phyloP scores from a whole-genome alignment of 1,140 invertebrate species.

The Camponotus floridanus region DNA sequence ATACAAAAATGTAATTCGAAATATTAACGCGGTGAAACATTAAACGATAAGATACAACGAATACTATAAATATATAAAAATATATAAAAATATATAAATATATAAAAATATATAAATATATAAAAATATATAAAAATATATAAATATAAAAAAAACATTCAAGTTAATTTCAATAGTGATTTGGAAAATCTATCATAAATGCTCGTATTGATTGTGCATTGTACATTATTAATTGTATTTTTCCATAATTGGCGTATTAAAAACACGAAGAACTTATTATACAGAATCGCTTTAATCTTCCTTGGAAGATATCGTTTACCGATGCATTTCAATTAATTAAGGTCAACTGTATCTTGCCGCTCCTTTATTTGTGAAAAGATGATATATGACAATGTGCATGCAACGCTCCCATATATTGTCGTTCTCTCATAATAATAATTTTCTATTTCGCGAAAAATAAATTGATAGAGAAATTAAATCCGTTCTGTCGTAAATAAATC shows the following conservation, averaged over 20 bases:
- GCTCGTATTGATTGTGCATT: not conserved
- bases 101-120: too few relatives aligned
- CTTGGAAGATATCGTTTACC: slow-evolving; percentile 15
- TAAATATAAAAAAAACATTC: not conserved
- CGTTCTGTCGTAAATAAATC: not conserved
- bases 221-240: not conserved
- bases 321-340: slow-evolving; percentile 64
- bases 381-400: not conserved
- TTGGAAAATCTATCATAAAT: not conserved
- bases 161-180: slow-evolving; percentile 11
- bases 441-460: not conserved
- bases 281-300: slow-evolving; percentile 33
- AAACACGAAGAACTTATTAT: slow-evolving; percentile 12
- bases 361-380: slow-evolving; percentile 56
- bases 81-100: too few relatives aligned
- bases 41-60: not conserved
- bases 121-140: too few relatives aligned
- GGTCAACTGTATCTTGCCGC: slow-evolving; percentile 31
- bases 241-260: not conserved
- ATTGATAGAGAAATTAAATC: not conserved
- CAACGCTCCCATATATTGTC: not conserved
- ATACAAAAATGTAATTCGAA: not conserved
- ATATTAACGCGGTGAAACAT: not conserved
- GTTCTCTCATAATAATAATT: not conserved
- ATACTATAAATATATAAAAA: too few relatives aligned